Conservation (phyloP, 2,113 vertebrate species). For the Sinocyclocheilus anophthalmus region DNA sequence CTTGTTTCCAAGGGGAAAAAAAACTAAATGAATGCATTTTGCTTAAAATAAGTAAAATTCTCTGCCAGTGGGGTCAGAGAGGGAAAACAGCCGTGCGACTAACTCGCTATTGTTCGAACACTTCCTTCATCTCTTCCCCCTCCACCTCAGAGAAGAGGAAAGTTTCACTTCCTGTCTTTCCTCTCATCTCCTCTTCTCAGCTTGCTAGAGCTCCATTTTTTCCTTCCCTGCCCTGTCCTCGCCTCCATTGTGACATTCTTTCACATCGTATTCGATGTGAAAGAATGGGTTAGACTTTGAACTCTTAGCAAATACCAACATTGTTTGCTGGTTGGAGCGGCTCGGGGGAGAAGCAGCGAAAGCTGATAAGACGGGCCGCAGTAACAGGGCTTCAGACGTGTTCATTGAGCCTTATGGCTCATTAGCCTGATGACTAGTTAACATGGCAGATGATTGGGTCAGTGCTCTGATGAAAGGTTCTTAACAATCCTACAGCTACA, state of each 20-base stretch:
- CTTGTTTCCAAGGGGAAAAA: no score
- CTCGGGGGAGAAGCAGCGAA: slow-evolving; percentile 35
- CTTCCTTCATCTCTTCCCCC: slow-evolving; percentile 83
- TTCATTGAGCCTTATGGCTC: slow-evolving; percentile 39
- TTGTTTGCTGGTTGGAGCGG: slow-evolving; percentile 67
- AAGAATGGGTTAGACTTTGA: slow-evolving; percentile 71
- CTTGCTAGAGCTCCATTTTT: slow-evolving; percentile 5
- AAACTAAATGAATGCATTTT: no score
- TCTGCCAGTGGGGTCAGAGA: background rate
- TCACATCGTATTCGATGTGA: slow-evolving; percentile 60
- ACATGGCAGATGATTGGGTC: slow-evolving; percentile 47
- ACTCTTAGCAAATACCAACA: slow-evolving; percentile 76
- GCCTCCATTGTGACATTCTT: slow-evolving; percentile 71
- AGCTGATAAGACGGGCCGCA: slow-evolving; percentile 36
- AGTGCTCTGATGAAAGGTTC: slow-evolving; percentile 31
- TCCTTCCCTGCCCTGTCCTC: slow-evolving; percentile 53
- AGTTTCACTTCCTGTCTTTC: slow-evolving; percentile 72
- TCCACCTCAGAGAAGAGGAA: slow-evolving; percentile 75
- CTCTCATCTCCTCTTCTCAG: slow-evolving; percentile 45
- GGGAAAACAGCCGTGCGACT: slow-evolving; percentile 42
- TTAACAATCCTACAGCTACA: background rate
- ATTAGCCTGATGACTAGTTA: slow-evolving; percentile 48
- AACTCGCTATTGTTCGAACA: slow-evolving; percentile 69
- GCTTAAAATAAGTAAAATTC: no score
- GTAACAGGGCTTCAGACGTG: slow-evolving; percentile 37